Evolutionary conservation across 2,797 vertebrate species (phyloP).

Genomic region (Anguilla marmorata): DNA sequence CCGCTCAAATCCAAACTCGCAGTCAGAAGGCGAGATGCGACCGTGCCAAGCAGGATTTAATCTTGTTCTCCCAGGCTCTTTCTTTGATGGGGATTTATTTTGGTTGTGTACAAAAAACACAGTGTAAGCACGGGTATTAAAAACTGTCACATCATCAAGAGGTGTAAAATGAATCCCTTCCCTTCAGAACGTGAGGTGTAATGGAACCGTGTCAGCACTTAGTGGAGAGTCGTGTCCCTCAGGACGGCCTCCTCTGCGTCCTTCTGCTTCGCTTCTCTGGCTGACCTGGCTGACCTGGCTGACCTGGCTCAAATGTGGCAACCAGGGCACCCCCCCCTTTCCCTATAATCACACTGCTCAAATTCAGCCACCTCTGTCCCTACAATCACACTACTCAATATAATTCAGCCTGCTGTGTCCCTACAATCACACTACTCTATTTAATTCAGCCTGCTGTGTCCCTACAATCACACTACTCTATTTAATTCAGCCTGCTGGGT

Average conservation of each 20-base stretch:
- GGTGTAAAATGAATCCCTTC: neutral
- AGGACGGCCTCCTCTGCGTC: neutral
- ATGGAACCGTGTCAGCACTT: neutral
- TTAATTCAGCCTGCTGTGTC: no score
- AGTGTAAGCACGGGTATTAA: conserved; percentile 10
- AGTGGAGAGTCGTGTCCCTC: neutral
- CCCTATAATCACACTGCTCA: neutral
- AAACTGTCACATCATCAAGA: conserved; percentile 21
- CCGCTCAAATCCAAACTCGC: neutral
- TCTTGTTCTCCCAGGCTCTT: neutral
- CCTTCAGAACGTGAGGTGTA: neutral
- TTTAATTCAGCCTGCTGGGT: no score
- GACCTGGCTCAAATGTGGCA: neutral
- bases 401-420: no score
- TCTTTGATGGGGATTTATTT: neutral
- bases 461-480: no score
- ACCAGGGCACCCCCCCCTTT: neutral
- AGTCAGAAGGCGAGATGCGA: neutral
- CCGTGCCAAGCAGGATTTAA: neutral
- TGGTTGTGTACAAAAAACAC: neutral
- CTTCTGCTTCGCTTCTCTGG: neutral
- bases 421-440: no score
- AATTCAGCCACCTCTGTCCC: no score
- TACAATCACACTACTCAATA: no score
- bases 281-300: neutral